Conservation (phyloP, 2,888 invertebrate genomes). For the Phyllotreta striolata region DNA sequence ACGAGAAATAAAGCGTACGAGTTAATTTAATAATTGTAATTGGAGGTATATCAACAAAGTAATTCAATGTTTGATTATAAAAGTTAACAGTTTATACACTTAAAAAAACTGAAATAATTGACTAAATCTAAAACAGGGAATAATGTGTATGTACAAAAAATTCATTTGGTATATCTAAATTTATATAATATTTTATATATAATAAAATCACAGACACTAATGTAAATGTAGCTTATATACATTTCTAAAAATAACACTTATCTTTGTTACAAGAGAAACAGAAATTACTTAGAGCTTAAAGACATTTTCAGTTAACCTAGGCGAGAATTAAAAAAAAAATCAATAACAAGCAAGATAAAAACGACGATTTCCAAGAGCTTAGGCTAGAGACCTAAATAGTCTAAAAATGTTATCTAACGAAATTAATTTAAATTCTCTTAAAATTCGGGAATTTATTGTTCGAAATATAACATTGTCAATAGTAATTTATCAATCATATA, state of each 20-base stretch:
- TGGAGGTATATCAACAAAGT: constrained; percentile 54
- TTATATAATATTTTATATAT: constrained; percentile 41
- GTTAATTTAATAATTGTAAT: constrained; percentile 48
- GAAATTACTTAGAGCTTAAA: not conserved
- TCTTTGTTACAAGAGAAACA: constrained; percentile 25
- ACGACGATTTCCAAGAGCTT: constrained; percentile 1
- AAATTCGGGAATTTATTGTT: too few relatives aligned
- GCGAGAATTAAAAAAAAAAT: constrained; percentile 17
- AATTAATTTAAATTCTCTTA: too few relatives aligned
- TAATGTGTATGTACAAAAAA: constrained; percentile 52
- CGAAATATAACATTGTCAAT: too few relatives aligned
- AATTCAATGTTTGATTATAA: constrained; percentile 57
- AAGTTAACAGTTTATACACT: constrained; percentile 58
- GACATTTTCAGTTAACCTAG: constrained; percentile 27
- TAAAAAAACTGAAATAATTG: constrained; percentile 55
- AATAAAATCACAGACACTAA: constrained; percentile 62
- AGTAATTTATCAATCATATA: too few relatives aligned
- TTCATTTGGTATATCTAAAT: constrained; percentile 52
- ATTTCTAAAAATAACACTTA: constrained; percentile 40
- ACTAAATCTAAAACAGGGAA: constrained; percentile 55
- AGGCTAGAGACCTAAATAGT: not conserved
- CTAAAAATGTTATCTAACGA: not conserved
- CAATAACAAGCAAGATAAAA: not conserved
- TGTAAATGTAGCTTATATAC: constrained; percentile 56
- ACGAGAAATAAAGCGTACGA: constrained; percentile 1